Evolutionary conservation across 2,888 invertebrate species (phyloP).

Genomic region (Resseliella maxima): DNA sequence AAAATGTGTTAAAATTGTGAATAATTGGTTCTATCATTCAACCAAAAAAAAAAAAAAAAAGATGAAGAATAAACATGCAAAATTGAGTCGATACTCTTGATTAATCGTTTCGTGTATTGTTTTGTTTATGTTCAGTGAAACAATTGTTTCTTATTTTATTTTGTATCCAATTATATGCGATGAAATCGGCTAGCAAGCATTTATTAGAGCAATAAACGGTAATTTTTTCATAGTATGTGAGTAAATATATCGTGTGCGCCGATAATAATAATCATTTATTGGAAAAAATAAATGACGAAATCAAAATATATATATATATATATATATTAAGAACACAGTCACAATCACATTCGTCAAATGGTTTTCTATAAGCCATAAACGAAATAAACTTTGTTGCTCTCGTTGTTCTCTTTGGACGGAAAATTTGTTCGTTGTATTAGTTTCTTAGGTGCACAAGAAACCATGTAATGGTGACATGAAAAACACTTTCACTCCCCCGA

Average conservation of each 20-base stretch:
- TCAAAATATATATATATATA: not conserved
- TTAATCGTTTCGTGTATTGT: not conserved
- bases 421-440: not conserved
- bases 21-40: not conserved
- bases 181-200: slow-evolving; percentile 5
- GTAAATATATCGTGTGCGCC: not conserved
- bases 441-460: not conserved
- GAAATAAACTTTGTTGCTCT: not conserved
- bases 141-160: not conserved
- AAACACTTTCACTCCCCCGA: slow-evolving; percentile 14
- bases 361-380: not conserved
- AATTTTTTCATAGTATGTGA: not conserved
- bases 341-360: slow-evolving; percentile 30
- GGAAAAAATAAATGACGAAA: not conserved
- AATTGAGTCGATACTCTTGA: not conserved
- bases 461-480: no score
- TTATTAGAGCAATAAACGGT: not conserved
- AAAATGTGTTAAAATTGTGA: not conserved
- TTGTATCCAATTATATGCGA: not conserved
- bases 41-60: not conserved
- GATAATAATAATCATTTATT: not conserved
- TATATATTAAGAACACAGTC: not conserved
- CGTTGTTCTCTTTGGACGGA: not conserved
- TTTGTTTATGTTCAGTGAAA: no score
- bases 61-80: not conserved